Base-by-base conservation (phyloP, 2,888 invertebrate species). In the Melieria crassipennis region DNA sequence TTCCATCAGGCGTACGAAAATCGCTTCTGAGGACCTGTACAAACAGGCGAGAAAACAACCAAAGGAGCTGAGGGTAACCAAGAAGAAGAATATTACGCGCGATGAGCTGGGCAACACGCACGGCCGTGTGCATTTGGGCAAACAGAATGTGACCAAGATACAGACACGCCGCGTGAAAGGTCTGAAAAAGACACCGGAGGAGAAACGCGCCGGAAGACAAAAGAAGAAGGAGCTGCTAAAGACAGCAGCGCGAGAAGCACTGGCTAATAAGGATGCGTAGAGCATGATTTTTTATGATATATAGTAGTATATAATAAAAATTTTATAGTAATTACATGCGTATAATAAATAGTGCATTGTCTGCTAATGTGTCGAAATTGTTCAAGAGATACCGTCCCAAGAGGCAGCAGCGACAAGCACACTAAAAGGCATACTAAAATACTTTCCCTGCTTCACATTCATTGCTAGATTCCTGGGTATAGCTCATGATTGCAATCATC, bases 81-180 rank as follows among this genome's bases (percentile, higher is more conserved):
- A 93, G 82, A 94, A 94, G 89, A 99, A 99, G 90, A 99, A 99
- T 84, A 90, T 98, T 71, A 91, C 92, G 1, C 90, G 90, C 67
- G 96, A 99, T 88, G 91, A 90, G 4, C 92, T 99, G 82, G 99
- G 98, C 69, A 93, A 93, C 7, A 95, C 92, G 79, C 89, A 95
- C 81, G 99, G 97, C 57, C 92, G 97, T 66, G 92, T 99, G 71
- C 99, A 99, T 87, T 91, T 99, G 89, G 94, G 95, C 77, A 92
- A 92, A 79, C 99, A 99, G 83, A 92, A 96, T 80, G 89, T 98
- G 48, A 89, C 90, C 67, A 92, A 91, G 77, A 85, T 85, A 67
- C 97, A 98, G 85, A 96, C 96, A 4, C 91, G 96, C 73, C 96
- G 96, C 86, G 93, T 96, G 91, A 96, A 96, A 87, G 97, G 95